Base-by-base conservation (phyloP, 2,113 vertebrate species). In the Odontophorus gujanensis region DNA sequence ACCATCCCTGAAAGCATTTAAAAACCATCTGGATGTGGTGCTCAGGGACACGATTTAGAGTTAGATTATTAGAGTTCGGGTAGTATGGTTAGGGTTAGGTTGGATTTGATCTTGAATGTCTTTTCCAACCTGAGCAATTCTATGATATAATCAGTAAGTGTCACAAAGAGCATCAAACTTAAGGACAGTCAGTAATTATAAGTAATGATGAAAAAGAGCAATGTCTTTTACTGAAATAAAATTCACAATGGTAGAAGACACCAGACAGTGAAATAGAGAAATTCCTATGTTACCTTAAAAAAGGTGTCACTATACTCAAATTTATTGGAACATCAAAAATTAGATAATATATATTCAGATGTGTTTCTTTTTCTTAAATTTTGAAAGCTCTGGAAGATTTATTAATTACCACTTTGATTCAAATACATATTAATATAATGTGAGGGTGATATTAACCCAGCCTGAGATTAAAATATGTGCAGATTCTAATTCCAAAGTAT, bases 241-340 rank as follows among this genome's bases (percentile, higher is more conserved):
- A 20, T 78, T 57, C 92, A 32, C 30, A 78, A 68, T 20, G 11
- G 69, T 93, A 36, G 11, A 95, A 86, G 3, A 61, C 36, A 34
- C 14, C 40, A 57, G 81, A 82, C 21, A 77, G 36, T 89, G 72
- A 90, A 90, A 89, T 73, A 86, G 43, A 93, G 43, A 78, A 34
- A 83, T 67, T 74, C 8, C 11, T 85, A 5, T 81, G 84, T 68
- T 93, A 88, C 17, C 89, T 94, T 85, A 92, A 94, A 85, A 82
- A 93, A 67, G 21, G 3, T 84, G 66, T 95, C 57, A 67, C 11
- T 25, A 81, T 36, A 18, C 38, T 95, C 42, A 77, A 87, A 58
- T 1, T 9, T 91, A 66, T 25, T 40, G 42, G 65, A 93, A 47
- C 42, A 81, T 89, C 69, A 55, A 57, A 63, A 95, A 80, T 6